Conservation (phyloP, 1,140 invertebrate genomes). For the Drosophila yakuba region DNA sequence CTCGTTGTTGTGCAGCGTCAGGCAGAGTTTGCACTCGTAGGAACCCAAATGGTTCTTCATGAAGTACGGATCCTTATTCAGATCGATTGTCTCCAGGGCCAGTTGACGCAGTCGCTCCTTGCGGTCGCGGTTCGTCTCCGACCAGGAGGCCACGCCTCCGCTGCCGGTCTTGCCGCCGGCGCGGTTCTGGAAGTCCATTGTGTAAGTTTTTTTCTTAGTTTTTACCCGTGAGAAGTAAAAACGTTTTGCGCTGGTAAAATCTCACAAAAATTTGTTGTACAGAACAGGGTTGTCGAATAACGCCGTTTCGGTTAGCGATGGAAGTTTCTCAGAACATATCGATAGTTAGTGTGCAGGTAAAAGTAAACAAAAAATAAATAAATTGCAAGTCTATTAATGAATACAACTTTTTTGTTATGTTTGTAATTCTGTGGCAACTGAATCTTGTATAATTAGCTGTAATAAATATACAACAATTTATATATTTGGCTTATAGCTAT, state of each 20-base stretch:
- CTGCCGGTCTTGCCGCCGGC: conserved; percentile 99
- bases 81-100: conserved; percentile 98
- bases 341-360: not conserved
- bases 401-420: too few species aligned
- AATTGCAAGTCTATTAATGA: too few species aligned
- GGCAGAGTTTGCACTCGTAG: conserved; percentile 99
- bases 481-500: not conserved
- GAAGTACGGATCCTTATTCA: conserved; percentile 99
- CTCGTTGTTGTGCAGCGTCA: conserved; percentile 99
- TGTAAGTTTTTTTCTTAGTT: conserved; percentile 75
- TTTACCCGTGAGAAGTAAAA: conserved; percentile 14
- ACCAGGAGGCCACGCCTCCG: conserved; percentile 99
- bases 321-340: not conserved
- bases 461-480: not conserved
- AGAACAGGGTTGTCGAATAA: conserved; percentile 36
- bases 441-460: too few species aligned
- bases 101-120: conserved; percentile 97
- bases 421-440: too few species aligned
- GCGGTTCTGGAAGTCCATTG: conserved; percentile 98
- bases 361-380: not conserved
- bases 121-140: conserved; percentile 98
- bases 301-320: not conserved
- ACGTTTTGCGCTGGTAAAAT: conserved; percentile 15
- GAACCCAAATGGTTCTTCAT: conserved; percentile 99
- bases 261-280: conserved; percentile 15